Evolutionary conservation across 2,888 invertebrate species (phyloP).

Genomic region (Creontiades dilutus): DNA sequence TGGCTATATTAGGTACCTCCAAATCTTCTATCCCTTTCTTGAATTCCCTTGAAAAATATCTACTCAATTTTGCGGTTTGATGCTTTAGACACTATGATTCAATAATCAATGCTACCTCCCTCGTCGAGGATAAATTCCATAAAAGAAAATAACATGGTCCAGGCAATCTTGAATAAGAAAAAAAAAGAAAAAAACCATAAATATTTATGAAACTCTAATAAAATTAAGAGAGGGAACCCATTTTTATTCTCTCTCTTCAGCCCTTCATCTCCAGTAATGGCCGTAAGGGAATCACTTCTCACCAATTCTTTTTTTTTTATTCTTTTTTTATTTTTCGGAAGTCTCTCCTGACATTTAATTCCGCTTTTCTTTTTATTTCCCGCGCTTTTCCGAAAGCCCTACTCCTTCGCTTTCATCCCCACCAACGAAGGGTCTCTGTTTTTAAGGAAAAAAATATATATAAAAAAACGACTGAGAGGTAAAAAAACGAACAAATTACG

Average conservation of each 20-base stretch:
- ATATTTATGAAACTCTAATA: constrained; percentile 59
- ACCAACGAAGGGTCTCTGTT: constrained; percentile 9
- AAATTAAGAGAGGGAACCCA: constrained; percentile 41
- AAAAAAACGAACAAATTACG: constrained; percentile 53
- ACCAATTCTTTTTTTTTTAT: constrained; percentile 47
- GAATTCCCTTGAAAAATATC: too few species aligned
- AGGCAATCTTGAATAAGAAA: not conserved
- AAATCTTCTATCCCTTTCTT: too few species aligned
- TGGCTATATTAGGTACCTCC: too few species aligned
- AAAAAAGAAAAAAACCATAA: constrained; percentile 40
- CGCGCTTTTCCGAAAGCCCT: not conserved
- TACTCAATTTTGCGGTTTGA: too few species aligned
- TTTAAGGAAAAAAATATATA: not conserved
- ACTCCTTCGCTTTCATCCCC: constrained; percentile 25
- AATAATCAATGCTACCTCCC: too few species aligned
- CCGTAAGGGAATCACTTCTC: constrained; percentile 64
- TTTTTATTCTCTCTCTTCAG: not conserved
- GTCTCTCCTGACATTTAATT: constrained; percentile 60
- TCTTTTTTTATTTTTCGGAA: constrained; percentile 38
- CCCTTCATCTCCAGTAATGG: not conserved
- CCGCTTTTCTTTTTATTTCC: constrained; percentile 53
- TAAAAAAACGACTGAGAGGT: constrained; percentile 8
- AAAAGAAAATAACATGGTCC: constrained; percentile 6
- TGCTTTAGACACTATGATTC: too few species aligned
- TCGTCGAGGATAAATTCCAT: not conserved